Evolutionary conservation across 2,113 vertebrate genomes (phyloP).

Genomic region (Thymallus thymallus): DNA sequence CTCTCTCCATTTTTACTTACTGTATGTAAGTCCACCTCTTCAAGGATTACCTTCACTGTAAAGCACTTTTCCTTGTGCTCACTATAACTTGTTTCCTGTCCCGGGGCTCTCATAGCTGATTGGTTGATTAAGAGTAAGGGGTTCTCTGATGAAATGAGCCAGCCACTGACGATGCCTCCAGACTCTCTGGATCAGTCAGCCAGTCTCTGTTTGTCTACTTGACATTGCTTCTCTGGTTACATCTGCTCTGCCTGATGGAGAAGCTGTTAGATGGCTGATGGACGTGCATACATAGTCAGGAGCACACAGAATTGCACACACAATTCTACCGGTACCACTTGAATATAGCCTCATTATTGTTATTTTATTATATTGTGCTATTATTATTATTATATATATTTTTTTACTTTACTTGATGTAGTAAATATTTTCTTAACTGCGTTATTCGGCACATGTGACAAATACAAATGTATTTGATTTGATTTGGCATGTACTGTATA

Average conservation of each 20-base stretch:
- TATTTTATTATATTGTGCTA: too few relatives aligned
- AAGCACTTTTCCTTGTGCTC: slow-evolving; percentile 48
- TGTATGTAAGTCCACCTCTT: slow-evolving; percentile 30
- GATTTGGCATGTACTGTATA: too few relatives aligned
- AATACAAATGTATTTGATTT: too few relatives aligned
- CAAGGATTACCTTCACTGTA: slow-evolving; percentile 12
- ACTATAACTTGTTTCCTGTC: slow-evolving; percentile 36
- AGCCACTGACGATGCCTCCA: neutral
- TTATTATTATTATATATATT: too few relatives aligned
- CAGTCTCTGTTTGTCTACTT: neutral
- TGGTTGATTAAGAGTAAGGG: slow-evolving; percentile 20
- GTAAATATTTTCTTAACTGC: too few relatives aligned
- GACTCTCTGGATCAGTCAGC: neutral
- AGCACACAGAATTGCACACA: neutral
- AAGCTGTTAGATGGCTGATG: neutral
- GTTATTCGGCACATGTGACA: too few relatives aligned
- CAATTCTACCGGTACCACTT: too few relatives aligned
- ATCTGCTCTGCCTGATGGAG: neutral
- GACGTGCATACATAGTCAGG: neutral
- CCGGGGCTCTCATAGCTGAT: slow-evolving; percentile 25
- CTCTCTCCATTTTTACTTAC: slow-evolving; percentile 13
- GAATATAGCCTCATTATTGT: too few relatives aligned
- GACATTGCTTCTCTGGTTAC: neutral
- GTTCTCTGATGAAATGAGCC: slow-evolving; percentile 3
- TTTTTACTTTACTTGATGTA: too few relatives aligned